Evolutionary conservation across 2,113 vertebrate genomes (phyloP).

Genomic region (Phodopus roborovskii): DNA sequence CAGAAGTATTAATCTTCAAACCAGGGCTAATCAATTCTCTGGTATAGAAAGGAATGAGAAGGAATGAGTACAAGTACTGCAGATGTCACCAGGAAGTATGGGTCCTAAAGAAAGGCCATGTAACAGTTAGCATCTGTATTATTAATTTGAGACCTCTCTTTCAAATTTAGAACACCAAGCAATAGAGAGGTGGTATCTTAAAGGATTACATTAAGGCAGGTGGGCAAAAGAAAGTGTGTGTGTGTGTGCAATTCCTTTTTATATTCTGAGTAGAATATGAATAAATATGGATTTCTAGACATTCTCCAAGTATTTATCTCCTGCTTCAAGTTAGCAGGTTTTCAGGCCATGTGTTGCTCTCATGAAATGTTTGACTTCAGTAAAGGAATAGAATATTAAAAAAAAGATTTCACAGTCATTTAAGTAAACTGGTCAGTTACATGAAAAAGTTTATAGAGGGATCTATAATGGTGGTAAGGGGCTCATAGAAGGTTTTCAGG

Average conservation of each 20-base stretch:
- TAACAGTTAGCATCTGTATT: not conserved
- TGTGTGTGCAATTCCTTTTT: not conserved
- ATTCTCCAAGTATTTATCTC: not conserved
- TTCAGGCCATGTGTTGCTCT: not conserved
- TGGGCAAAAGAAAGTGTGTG: not conserved
- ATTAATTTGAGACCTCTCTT: not conserved
- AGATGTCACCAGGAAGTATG: not conserved
- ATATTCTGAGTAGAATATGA: not conserved
- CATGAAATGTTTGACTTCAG: not conserved
- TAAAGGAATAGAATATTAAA: not conserved
- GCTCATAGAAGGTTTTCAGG: not conserved
- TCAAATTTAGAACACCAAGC: not conserved
- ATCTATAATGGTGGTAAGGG: not conserved
- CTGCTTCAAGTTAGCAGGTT: not conserved
- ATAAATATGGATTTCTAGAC: not conserved
- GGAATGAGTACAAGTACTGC: not conserved
- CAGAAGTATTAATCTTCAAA: not conserved
- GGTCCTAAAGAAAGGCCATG: not conserved
- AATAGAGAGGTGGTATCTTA: not conserved
- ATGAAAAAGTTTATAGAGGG: not conserved
- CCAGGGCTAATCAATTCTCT: not conserved
- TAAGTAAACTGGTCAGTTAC: not conserved
- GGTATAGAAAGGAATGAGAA: not conserved
- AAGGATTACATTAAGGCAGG: not conserved
- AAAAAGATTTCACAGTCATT: not conserved